Base-by-base conservation (phyloP, 2,797 vertebrate genomes). In the Mormyrus hasselquistii region DNA sequence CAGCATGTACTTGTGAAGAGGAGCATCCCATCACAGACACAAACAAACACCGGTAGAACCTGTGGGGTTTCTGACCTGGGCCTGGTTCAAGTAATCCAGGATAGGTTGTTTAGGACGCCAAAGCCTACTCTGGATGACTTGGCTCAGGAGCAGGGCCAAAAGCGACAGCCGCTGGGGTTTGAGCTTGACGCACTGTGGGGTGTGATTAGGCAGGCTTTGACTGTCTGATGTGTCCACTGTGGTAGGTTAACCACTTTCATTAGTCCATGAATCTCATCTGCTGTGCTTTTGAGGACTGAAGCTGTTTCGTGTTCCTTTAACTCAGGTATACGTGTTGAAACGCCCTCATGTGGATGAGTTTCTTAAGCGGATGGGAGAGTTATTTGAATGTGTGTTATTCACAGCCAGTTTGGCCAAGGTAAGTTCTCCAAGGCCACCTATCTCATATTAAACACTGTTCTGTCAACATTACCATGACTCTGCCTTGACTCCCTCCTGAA, bases 61-160 rank as follows among this genome's bases (percentile, higher is more conserved):
- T 86, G 59, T 69, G 14, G 87, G 55, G 41, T 59, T 88, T 88
- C 55, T 92, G 95, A 95, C 95, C 91, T 95, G 95, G 91, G 95
- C 98, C 96, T 91, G 97, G 92, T 99, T 99, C 98, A 99, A 99
- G 97, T 99, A 99, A 98, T 99, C 98, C 98, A 99, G 98, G 98
- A 99, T 98, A 98, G 98, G 97, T 98, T 97, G 97, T 95, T 93
- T 93, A 95, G 96, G 93, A 93, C 92, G 93, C 94, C 94, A 96
- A 96, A 96, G 97, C 98, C 97, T 98, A 96, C 98, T 98, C 97
- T 92, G 91, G 97, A 97, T 96, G 96, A 98, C 98, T 99, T 99
- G 98, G 97, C 95, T 96, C 97, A 94, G 96, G 98, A 96, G 95
- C 94, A 53, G 93, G 90, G 95, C 95, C 91, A 89, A 89, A 89